Conservation (phyloP, 2,888 invertebrate genomes). For the Acanthacorydalis orientalis region DNA sequence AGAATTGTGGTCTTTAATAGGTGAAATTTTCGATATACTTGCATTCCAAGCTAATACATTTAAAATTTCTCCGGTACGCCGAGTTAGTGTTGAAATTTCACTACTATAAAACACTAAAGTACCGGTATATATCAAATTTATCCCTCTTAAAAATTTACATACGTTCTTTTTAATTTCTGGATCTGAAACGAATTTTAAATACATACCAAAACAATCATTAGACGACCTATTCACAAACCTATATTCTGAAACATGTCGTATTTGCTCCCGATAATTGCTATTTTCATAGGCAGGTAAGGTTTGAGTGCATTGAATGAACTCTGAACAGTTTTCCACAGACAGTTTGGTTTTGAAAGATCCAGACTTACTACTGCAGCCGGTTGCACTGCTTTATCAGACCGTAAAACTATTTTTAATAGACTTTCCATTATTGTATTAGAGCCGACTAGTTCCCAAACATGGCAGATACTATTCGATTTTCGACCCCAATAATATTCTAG, state of each 20-base stretch:
- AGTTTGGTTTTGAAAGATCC: conserved; percentile 2
- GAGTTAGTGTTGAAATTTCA: conserved; percentile 4
- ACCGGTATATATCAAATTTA: neutral
- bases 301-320: neutral
- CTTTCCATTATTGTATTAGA: neutral
- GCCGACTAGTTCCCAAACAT: conserved; percentile 2
- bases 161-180: conserved; percentile 5
- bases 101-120: conserved; percentile 4
- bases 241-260: conserved; percentile 5
- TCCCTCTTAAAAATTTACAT: conserved; percentile 3
- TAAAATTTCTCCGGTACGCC: neutral
- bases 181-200: conserved; percentile 4
- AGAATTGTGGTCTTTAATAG: conserved; percentile 2
- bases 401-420: neutral
- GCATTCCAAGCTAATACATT: neutral
- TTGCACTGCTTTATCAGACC: neutral
- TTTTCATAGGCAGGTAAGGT: neutral
- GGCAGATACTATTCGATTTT: conserved; percentile 2
- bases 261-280: conserved; percentile 1
- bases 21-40: neutral
- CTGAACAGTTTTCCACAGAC: neutral
- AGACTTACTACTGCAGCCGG: neutral
- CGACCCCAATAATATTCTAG: conserved; percentile 3
- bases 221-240: neutral
- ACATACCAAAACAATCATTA: neutral